Evolutionary conservation across 2,113 vertebrate genomes (phyloP).

Genomic region (Rhegmatorhina hoffmannsi): DNA sequence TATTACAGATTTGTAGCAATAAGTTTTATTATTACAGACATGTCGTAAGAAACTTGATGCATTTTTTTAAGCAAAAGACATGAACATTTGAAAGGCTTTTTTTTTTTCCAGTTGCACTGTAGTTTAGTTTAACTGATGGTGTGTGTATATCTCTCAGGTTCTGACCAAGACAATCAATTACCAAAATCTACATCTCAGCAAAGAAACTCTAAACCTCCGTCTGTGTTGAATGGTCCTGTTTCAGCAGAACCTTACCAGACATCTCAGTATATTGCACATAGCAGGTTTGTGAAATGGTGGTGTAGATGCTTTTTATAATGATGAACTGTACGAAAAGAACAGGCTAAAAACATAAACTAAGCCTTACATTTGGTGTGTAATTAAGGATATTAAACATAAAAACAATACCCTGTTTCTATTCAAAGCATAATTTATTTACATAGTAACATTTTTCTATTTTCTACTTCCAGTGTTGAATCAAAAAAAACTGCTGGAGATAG

Average conservation of each 20-base stretch:
- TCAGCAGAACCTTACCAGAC: slow-evolving; percentile 80
- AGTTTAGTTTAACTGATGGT: background rate
- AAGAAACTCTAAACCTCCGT: slow-evolving; percentile 43
- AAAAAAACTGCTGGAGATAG: slow-evolving; percentile 45
- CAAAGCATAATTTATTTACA: background rate
- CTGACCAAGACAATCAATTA: slow-evolving; percentile 65
- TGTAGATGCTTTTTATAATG: background rate
- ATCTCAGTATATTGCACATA: slow-evolving; percentile 68
- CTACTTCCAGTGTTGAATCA: slow-evolving; percentile 15
- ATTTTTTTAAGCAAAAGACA: background rate
- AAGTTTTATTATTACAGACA: background rate
- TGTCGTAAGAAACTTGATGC: background rate
- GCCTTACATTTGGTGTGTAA: background rate
- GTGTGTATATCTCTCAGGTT: slow-evolving; percentile 42
- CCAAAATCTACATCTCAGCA: slow-evolving; percentile 42
- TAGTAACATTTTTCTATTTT: background rate
- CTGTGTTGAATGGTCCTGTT: slow-evolving; percentile 48
- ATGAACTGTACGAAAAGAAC: background rate
- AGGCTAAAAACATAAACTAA: background rate
- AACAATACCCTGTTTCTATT: background rate
- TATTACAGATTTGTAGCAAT: background rate
- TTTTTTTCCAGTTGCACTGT: background rate
- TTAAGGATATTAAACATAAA: background rate
- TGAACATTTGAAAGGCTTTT: background rate
- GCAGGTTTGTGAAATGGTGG: slow-evolving; percentile 76